Evolutionary conservation across 2,113 vertebrate species (phyloP), one percentile per base, ranked within the genome.

Genomic region (Parotia lawesii): DNA sequence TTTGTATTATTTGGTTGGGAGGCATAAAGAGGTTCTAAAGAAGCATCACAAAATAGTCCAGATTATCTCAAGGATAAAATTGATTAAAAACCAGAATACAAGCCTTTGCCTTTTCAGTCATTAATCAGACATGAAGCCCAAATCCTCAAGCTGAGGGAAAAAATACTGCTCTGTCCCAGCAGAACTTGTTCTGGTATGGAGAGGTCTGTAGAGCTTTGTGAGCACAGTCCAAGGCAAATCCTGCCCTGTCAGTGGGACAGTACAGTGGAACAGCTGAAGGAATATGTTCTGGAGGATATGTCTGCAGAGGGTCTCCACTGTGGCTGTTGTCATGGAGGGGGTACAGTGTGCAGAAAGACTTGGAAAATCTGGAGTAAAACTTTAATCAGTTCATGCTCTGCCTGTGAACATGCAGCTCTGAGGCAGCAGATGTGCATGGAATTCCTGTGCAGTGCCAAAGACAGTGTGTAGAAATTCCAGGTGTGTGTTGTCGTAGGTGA

Each of bases 401-500:
- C 42, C 51, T 60, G 0, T 42, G 17, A 56, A 31, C 12, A 1
- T 6, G 7, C 54, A 60, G 25, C 50, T 91, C 44, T 45, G 71
- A 67, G 70, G 56, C 27, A 20, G 45, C 33, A 71, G 15, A 3
- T 57, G 13, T 33, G 5, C 0, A 0, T 47, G n/a, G 44, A 38
- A 20, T 37, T 13, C 48, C 14, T 56, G 11, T 7, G 15, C 18
- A 47, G 9, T 71, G 53, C 45, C 31, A 17, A 37, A n/a, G 44
- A 31, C 9, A 35, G 6, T 1, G 8, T 29, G 31, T 28, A 11
- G 61, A 18, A 74, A 27, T 61, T 17, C 37, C 37, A 47, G 53
- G 47, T 72, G 37, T 11, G 69, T 75, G 9, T 25, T 71, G 27
- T 11, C 31, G 10, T 50, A n/a, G n/a, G 24, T 58, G 28, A 45